Conservation (phyloP, 92 coral and sea anemone genomes). For the Porites lobata region DNA sequence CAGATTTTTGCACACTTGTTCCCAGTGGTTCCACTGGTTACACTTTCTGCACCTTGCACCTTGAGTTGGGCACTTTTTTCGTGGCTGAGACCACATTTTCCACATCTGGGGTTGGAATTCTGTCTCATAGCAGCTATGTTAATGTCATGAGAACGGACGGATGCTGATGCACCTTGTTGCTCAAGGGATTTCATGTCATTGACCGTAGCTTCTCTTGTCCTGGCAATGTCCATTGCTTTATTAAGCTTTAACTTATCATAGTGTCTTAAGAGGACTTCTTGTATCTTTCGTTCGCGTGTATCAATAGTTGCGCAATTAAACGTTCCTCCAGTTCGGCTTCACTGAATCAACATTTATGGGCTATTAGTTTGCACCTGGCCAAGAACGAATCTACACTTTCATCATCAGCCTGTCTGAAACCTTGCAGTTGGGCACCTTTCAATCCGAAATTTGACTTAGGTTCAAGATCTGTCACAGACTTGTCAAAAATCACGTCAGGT, state of each 20-base stretch:
- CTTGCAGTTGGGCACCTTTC: neutral
- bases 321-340: conserved; percentile 10
- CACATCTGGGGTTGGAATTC: neutral
- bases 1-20: no score
- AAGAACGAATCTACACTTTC: neutral
- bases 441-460: neutral
- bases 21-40: no score
- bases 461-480: neutral
- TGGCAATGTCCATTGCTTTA: neutral
- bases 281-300: neutral
- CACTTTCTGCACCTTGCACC: no score
- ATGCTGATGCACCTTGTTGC: neutral
- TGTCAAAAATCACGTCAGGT: conserved; percentile 1
- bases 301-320: neutral
- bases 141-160: neutral
- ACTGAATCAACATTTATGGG: conserved; percentile 10
- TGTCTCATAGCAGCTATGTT: conserved; percentile 4
- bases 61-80: no score
- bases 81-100: no score
- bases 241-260: neutral
- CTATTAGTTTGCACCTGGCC: neutral
- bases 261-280: neutral
- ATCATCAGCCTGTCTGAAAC: neutral
- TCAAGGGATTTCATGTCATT: no score
- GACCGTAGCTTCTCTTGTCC: no score